phyloP scores from a whole-genome alignment of 2,888 invertebrate species.

The Agrochola litura region DNA sequence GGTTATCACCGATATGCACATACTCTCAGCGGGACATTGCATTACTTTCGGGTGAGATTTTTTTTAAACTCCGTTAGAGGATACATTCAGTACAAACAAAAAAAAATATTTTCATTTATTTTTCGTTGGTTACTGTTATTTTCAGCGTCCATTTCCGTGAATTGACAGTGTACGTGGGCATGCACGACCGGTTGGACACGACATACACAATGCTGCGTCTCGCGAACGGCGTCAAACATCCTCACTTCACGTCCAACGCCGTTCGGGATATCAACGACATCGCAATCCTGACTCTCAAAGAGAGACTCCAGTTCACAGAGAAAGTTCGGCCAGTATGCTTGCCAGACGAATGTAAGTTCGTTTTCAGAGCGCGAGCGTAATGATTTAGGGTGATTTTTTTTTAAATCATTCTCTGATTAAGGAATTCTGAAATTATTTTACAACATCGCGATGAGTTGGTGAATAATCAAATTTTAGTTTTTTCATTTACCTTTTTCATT shows the following conservation, averaged over 20 bases:
- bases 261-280: conserved; percentile 91
- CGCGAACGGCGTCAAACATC: conserved; percentile 84
- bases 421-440: neutral
- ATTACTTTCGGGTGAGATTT: conserved; percentile 87
- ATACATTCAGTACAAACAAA: neutral
- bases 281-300: conserved; percentile 88
- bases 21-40: conserved; percentile 91
- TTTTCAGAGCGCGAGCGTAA: neutral
- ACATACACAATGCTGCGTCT: conserved; percentile 75
- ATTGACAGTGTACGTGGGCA: conserved; percentile 85
- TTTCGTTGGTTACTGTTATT: conserved; percentile 5
- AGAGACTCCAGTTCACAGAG: conserved; percentile 82
- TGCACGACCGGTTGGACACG: conserved; percentile 87
- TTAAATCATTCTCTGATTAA: neutral
- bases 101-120: neutral
- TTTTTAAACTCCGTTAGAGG: neutral
- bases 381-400: neutral
- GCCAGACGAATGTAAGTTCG: conserved; percentile 76
- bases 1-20: conserved; percentile 89
- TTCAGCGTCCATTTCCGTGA: conserved; percentile 83
- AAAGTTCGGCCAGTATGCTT: conserved; percentile 89
- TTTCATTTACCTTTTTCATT: too few relatives aligned
- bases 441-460: neutral
- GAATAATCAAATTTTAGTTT: neutral
- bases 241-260: conserved; percentile 88